Percentiles rank a stretch among this genome's conserved stretches.
These are phyloP conservation scores for Laticauda colubrina DNA, from an alignment of 2,113 vertebrate species.

Conservation along the genomic window DNA sequence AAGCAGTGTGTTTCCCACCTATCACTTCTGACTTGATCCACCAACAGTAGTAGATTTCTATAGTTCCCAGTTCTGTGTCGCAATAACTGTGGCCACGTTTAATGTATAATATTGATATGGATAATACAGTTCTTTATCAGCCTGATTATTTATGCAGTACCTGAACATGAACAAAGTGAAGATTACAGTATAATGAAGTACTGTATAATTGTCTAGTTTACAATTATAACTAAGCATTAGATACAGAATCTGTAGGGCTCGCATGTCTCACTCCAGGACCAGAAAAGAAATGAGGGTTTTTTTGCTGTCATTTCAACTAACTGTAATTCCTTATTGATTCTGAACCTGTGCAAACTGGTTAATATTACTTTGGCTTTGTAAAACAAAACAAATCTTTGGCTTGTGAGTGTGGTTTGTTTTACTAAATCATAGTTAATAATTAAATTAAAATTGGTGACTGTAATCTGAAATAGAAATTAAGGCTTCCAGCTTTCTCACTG, in stretches of 20 bases:
- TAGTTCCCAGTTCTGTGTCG: neutral
- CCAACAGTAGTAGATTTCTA: neutral
- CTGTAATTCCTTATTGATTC: neutral
- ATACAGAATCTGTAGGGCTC: neutral
- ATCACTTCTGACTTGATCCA: neutral
- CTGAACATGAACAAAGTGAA: neutral
- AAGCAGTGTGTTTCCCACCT: neutral
- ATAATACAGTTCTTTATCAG: neutral
- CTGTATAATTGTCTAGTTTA: neutral
- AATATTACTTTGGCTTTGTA: neutral
- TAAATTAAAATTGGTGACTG: neutral
- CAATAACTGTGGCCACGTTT: neutral
- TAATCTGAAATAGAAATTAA: neutral
- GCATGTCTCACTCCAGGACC: neutral
- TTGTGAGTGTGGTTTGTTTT: neutral
- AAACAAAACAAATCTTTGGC: neutral
- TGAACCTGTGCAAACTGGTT: neutral
- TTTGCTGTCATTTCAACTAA: neutral
- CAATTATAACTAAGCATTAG: neutral
- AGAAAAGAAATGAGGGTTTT: neutral
- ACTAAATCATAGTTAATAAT: neutral
- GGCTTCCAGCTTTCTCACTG: neutral
- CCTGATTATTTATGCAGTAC: neutral
- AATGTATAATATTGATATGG: neutral
- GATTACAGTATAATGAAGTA: neutral